Conservation (phyloP, 2,113 vertebrate genomes). For the Zosterops lateralis region DNA sequence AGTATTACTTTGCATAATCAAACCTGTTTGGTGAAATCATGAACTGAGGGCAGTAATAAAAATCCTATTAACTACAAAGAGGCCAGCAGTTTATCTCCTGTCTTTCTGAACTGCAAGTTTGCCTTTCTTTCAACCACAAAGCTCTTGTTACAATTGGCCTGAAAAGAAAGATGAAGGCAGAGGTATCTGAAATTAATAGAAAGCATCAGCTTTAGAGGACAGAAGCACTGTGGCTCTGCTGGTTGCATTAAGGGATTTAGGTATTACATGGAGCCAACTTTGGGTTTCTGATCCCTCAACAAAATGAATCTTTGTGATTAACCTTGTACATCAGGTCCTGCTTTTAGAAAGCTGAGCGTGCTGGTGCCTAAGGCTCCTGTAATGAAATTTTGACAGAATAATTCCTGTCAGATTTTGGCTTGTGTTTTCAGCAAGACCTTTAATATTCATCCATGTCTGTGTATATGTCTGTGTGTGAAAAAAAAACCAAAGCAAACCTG, state of each 20-base stretch:
- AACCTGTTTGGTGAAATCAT: not conserved
- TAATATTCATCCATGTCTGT: not conserved
- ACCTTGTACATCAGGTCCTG: not conserved
- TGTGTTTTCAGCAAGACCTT: not conserved
- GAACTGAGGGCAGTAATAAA: not conserved
- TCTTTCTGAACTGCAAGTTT: not conserved
- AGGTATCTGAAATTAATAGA: not conserved
- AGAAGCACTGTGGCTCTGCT: not conserved
- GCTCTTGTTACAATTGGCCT: not conserved
- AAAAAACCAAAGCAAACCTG: not conserved
- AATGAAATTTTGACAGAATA: not conserved
- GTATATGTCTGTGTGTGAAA: not conserved
- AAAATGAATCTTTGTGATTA: conserved; percentile 29
- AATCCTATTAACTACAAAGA: not conserved
- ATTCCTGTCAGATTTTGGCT: not conserved
- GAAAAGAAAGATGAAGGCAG: not conserved
- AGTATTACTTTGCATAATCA: not conserved
- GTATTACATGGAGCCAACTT: conserved; percentile 1
- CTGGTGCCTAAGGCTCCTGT: not conserved
- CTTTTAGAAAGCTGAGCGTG: not conserved
- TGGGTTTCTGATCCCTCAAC: conserved; percentile 13
- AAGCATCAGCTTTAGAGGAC: not conserved
- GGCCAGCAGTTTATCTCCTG: not conserved
- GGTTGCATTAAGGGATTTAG: conserved; percentile 34
- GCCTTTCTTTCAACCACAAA: not conserved